Base-by-base conservation (phyloP, 2,113 vertebrate genomes). In the Siniperca chuatsi region DNA sequence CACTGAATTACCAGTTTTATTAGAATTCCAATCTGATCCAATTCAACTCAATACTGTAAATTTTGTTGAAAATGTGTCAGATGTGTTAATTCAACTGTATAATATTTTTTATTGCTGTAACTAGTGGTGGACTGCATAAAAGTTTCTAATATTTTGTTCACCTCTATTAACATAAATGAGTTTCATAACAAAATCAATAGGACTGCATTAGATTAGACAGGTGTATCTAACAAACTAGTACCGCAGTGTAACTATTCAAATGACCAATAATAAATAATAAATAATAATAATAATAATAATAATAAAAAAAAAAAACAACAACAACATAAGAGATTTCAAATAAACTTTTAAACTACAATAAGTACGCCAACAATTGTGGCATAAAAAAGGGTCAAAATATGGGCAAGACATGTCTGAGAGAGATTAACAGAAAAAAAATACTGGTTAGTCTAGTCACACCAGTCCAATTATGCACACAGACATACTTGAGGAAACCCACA, bases 401-500 rank as follows among this genome's bases (percentile, higher is more conserved):
- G 6, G 8, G 21, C 11, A 13, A 15, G 8, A 40, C 21, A 52
- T 21, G 42, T 40, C 57, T 37, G 60, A 33, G 35, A 55, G 4
- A 11, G 1, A 5, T 35, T 37, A 3, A 4, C 35, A 40, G 23
- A 10, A 18, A 5, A 33, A 10, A 33, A 75, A 72, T 42, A 76
- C 75, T 18, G 40, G 79, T 79, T 70, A 8, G 29, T 55, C 67
- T 44, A 0, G 75, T 55, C 61, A 46, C 18, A 60, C 77, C 42
- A 60, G 48, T 76, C 11, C 8, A 6, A 25, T n/a, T 29, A 67
- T 8, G 1, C 67, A 57, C 75, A 52, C 23, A 73, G 1, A 58
- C 35, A 54, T 11, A 29, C 16, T 16, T 50, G 1, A 9, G 25
- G 25, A 15, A 5, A 42, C 50, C 57, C 25, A 16, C 35, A 40